Base-by-base conservation (phyloP, 1,140 invertebrate genomes). In the Drosophila prosaltans region DNA sequence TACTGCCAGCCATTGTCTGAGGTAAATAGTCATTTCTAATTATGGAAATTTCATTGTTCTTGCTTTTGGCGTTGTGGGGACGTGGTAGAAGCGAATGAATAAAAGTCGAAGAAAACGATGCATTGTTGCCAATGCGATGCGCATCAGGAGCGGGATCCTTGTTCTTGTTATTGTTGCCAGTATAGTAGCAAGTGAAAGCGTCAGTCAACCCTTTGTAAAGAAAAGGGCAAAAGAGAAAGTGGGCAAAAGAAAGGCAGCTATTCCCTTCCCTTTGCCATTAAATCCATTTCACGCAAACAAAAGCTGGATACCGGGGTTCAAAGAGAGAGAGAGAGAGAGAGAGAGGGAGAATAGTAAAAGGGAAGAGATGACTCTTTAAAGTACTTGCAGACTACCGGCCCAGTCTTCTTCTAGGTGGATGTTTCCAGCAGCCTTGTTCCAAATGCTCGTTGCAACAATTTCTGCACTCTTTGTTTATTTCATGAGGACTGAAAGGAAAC, bases 31-130 rank as follows among this genome's bases (percentile, higher is more conserved):
- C 78, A 80, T 78, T 78, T 72, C 60, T 67, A 78, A 78, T 78
- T 78, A 80, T 80, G 78, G 67, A 78, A 78, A 78, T 80, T 73
- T 79, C 74, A 77, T 77, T 79, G 77, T 79, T 73, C 74, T 72
- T 73, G 74, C 69, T 58, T 16, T 36, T 36, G 51, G 32, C 51
- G 21, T n/a, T 54, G 63, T 55, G 45, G 21, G 48, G 6, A 24
- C 11, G n/a, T 40, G 48, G 62, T 16, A n/a, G 7, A 10, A 11
- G 40, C 26, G 10, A 28, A n/a, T 48, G 40, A 30, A 78, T 67
- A 70, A 80, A 64, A 74, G 74, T 74, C 51, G 62, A 78, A 64
- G 70, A 70, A 59, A 67, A n/a, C 65, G 11, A 39, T n/a, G 43
- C 58, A 60, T 61, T 68, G 58, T 51, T 48, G 16, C 55, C 32